These are phyloP conservation scores for Panzeria rudis DNA, from an alignment of 2,888 invertebrate genomes.

Conservation along the genomic window DNA sequence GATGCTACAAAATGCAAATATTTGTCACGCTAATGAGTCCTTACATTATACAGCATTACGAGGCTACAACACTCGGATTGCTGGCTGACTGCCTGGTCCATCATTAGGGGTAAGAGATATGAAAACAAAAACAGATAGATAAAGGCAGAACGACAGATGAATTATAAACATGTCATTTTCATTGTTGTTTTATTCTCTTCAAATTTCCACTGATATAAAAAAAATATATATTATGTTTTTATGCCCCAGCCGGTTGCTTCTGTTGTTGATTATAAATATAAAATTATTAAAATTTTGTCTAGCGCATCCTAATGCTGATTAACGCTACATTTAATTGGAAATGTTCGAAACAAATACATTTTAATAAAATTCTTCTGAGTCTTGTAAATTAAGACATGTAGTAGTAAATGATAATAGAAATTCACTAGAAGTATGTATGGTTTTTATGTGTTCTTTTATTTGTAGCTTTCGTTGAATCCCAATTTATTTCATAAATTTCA, in stretches of 20 bases:
- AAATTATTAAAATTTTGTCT: slow-evolving; percentile 56
- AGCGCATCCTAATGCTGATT: slow-evolving; percentile 26
- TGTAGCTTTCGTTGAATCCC: slow-evolving; percentile 61
- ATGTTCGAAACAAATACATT: slow-evolving; percentile 33
- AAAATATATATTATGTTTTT: slow-evolving; percentile 49
- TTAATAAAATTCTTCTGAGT: neutral
- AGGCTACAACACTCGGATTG: slow-evolving; percentile 1
- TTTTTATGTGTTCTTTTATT: slow-evolving; percentile 3
- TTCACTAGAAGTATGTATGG: neutral
- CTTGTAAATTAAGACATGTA: slow-evolving; percentile 1
- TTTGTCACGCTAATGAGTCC: slow-evolving; percentile 70
- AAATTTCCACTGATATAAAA: slow-evolving; percentile 52
- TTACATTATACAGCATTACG: slow-evolving; percentile 41
- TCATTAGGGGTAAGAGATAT: slow-evolving; percentile 17
- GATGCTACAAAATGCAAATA: slow-evolving; percentile 67
- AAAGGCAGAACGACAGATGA: slow-evolving; percentile 43
- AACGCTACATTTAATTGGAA: slow-evolving; percentile 63
- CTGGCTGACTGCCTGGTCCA: slow-evolving; percentile 20
- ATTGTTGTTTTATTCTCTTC: slow-evolving; percentile 41
- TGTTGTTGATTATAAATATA: slow-evolving; percentile 43
- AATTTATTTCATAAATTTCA: slow-evolving; percentile 65
- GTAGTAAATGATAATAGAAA: neutral
- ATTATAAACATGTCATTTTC: slow-evolving; percentile 65
- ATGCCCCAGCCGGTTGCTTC: slow-evolving; percentile 1
- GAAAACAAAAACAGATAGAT: slow-evolving; percentile 22